phyloP scores from a whole-genome alignment of 2,888 invertebrate species.

The Stegana nigrithorax region DNA sequence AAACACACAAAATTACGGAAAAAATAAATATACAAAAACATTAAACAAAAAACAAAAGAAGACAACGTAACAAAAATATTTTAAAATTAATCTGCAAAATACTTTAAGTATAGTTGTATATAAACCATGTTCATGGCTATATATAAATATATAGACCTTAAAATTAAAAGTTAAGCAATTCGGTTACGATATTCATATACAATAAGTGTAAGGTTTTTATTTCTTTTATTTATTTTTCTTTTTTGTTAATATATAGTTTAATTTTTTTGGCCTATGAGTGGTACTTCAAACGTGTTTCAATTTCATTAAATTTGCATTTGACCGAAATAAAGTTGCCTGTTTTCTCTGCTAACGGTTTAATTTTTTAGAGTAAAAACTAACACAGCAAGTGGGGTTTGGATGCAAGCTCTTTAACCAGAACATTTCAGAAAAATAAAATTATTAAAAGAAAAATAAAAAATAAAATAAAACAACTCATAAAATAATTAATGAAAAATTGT shows the following conservation, averaged over 20 bases:
- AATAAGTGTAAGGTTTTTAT: no score
- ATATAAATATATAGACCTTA: conserved; percentile 27
- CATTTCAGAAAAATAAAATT: conserved; percentile 27
- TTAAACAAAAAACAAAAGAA: no score
- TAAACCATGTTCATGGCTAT: no score
- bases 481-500: background rate
- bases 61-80: no score
- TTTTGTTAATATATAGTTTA: conserved; percentile 31
- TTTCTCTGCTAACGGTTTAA: conserved; percentile 15
- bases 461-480: conserved; percentile 10
- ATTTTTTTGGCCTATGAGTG: conserved; percentile 27
- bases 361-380: conserved; percentile 23
- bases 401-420: conserved; percentile 53
- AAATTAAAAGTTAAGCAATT: background rate
- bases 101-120: no score
- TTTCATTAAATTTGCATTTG: conserved; percentile 50
- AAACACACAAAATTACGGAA: conserved; percentile 6
- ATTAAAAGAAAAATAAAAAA: background rate
- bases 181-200: conserved; percentile 64
- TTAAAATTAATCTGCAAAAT: no score
- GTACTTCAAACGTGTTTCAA: conserved; percentile 69
- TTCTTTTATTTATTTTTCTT: no score
- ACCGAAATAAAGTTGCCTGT: conserved; percentile 12
- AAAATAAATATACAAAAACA: no score
- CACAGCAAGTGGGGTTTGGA: conserved; percentile 59